phyloP scores from a whole-genome alignment of 2,113 vertebrate genomes.

The Osmerus eperlanus region DNA sequence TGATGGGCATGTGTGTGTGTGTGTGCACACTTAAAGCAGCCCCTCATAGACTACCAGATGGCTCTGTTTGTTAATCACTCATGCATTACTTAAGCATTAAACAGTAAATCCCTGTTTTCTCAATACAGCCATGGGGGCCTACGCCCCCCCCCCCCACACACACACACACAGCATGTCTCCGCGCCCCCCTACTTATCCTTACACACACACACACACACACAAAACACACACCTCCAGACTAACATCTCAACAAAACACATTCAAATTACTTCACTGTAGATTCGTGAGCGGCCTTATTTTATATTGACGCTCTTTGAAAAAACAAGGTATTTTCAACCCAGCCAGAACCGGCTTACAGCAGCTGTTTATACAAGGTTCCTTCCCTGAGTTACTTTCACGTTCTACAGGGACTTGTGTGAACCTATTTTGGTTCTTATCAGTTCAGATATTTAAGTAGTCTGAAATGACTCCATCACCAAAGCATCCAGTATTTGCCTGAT shows the following conservation, averaged over 20 bases:
- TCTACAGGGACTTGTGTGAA: too few relatives aligned
- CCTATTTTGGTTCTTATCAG: too few relatives aligned
- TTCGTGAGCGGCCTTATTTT: background rate
- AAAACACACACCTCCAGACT: slow-evolving; percentile 18
- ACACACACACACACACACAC: background rate
- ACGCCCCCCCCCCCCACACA: background rate
- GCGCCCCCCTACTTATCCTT: background rate
- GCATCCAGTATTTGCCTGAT: too few relatives aligned
- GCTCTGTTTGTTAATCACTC: slow-evolving; percentile 48
- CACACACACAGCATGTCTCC: background rate
- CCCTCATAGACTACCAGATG: slow-evolving; percentile 55
- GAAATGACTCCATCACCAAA: too few relatives aligned
- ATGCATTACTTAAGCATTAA: slow-evolving; percentile 57
- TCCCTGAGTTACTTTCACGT: too few relatives aligned
- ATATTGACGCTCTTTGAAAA: background rate
- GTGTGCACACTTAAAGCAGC: slow-evolving; percentile 9
- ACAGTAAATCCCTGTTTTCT: slow-evolving; percentile 46
- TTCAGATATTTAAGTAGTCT: too few relatives aligned
- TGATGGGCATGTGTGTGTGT: background rate
- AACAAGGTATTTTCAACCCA: too few relatives aligned
- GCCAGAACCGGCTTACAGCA: too few relatives aligned
- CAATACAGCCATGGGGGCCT: slow-evolving; percentile 9
- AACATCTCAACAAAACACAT: background rate
- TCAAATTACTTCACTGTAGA: background rate
- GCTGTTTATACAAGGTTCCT: too few relatives aligned